Percentiles rank a stretch among this genome's conserved stretches.
These are phyloP conservation scores for Mus caroli DNA, from an alignment of 2,797 vertebrate genomes.

Conservation along the genomic window DNA sequence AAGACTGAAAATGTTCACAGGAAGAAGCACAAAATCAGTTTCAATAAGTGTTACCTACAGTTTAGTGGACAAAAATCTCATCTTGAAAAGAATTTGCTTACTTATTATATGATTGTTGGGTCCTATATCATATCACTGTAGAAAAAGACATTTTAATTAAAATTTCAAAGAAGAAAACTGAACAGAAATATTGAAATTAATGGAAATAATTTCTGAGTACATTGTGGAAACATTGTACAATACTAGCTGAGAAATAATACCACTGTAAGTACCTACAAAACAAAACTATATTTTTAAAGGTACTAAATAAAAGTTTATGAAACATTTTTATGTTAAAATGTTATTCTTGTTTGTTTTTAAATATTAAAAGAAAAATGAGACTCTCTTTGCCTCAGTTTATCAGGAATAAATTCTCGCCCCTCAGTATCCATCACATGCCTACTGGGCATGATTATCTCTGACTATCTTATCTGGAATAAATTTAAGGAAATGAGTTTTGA, in stretches of 20 bases:
- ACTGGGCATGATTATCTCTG: neutral
- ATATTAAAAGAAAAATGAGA: neutral
- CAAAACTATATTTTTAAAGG: neutral
- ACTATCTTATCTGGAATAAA: neutral
- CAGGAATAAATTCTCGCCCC: neutral
- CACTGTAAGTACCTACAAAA: neutral
- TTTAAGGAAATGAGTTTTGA: neutral
- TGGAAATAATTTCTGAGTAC: constrained; percentile 5
- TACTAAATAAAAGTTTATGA: neutral
- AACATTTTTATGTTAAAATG: neutral
- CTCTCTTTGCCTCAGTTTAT: neutral
- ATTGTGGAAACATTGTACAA: neutral
- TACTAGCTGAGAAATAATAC: neutral
- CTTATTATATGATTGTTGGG: neutral
- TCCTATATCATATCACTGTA: neutral
- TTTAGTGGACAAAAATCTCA: neutral
- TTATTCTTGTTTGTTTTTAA: neutral
- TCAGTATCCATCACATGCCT: neutral
- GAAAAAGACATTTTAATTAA: neutral
- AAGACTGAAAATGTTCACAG: neutral
- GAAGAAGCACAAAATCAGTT: neutral
- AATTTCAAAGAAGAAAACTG: neutral
- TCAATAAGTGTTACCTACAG: constrained; percentile 30
- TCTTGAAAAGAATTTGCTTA: neutral
- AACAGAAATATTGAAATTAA: neutral